Conservation (phyloP, 2,797 vertebrate genomes). For the Avahi laniger region DNA sequence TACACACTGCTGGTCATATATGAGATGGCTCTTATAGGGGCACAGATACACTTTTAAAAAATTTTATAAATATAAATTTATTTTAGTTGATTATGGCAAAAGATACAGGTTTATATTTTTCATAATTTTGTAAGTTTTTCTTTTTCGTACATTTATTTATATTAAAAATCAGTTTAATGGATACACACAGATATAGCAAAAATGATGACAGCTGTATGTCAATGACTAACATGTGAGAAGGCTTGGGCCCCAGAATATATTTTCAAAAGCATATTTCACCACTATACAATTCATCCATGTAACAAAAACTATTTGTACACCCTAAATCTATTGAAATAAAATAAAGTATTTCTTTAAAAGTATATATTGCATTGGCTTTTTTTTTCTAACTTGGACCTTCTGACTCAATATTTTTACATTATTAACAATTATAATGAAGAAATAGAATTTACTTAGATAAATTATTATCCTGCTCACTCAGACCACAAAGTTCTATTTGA, state of each 20-base stretch:
- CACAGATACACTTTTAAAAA: background rate
- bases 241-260: background rate
- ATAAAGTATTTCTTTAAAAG: background rate
- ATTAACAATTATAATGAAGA: background rate
- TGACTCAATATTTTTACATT: background rate
- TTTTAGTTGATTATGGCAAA: background rate
- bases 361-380: background rate
- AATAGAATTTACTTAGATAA: constrained; percentile 4
- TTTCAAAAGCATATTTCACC: background rate
- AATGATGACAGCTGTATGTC: background rate
- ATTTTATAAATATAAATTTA: constrained; percentile 4
- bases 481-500: background rate
- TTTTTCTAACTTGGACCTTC: constrained; percentile 3
- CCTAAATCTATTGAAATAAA: background rate
- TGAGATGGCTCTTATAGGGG: background rate
- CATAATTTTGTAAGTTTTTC: background rate
- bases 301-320: background rate
- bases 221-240: background rate
- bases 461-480: background rate
- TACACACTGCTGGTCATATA: background rate
- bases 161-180: background rate
- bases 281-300: background rate
- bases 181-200: background rate
- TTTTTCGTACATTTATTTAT: background rate
- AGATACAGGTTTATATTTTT: constrained; percentile 12